These are phyloP conservation scores for Drosophila putrida DNA, from an alignment of 2,888 invertebrate genomes.

Conservation along the genomic window DNA sequence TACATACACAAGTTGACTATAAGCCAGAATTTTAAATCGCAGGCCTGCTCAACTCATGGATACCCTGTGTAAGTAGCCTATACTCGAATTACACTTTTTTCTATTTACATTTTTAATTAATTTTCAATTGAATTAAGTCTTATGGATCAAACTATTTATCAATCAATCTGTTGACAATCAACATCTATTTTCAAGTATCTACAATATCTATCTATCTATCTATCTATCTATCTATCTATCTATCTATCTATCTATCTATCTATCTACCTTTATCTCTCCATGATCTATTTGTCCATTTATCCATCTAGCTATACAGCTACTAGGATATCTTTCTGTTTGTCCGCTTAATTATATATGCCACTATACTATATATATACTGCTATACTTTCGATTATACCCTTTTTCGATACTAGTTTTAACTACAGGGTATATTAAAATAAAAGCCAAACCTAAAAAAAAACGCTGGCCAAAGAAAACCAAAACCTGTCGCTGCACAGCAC, in stretches of 20 bases:
- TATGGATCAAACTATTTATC: no score
- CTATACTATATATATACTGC: no score
- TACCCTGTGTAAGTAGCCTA: conserved; percentile 10
- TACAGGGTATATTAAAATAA: conserved; percentile 41
- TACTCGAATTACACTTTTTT: background rate
- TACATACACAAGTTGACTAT: conserved; percentile 17
- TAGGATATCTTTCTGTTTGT: background rate
- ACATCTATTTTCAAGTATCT: no score
- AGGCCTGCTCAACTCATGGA: background rate
- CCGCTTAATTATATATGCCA: background rate
- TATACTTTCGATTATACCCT: background rate
- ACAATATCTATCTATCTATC: background rate
- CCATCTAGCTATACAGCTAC: background rate
- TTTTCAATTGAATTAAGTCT: no score
- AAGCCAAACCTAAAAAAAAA: conserved; percentile 51
- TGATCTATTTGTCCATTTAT: background rate
- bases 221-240: background rate
- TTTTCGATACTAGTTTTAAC: background rate
- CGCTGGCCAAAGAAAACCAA: conserved; percentile 49
- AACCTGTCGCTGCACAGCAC: conserved; percentile 49
- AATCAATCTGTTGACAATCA: no score
- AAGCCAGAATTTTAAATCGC: background rate
- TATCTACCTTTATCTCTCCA: no score
- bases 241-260: background rate
- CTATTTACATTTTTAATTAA: no score